These are phyloP conservation scores for Equus przewalskii DNA, from an alignment of 2,113 vertebrate genomes.

Conservation along the genomic window DNA sequence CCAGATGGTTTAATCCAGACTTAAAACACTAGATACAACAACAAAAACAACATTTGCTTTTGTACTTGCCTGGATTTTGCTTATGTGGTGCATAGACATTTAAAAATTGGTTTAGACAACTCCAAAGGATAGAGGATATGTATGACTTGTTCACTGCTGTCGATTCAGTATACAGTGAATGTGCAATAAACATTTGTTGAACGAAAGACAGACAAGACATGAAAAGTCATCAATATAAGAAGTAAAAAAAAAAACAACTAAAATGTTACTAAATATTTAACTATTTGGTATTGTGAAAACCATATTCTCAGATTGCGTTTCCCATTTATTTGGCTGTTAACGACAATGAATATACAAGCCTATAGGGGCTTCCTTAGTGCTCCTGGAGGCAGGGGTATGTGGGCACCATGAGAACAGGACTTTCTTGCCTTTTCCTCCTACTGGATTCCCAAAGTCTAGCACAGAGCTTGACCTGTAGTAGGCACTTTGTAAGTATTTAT, in stretches of 20 bases:
- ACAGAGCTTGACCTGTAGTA: too few relatives aligned
- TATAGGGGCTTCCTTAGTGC: background rate
- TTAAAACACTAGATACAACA: background rate
- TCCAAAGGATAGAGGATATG: background rate
- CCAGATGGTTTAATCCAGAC: background rate
- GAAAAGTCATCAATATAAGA: background rate
- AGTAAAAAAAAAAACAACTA: background rate
- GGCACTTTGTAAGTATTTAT: too few relatives aligned
- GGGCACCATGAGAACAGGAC: background rate
- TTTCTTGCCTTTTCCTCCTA: background rate
- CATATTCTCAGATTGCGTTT: background rate
- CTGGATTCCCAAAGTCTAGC: background rate
- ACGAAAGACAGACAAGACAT: background rate
- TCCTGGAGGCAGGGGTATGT: background rate
- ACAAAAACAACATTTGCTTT: background rate
- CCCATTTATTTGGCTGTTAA: background rate
- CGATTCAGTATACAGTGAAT: background rate
- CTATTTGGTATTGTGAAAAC: background rate
- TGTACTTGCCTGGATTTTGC: background rate
- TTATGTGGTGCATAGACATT: background rate
- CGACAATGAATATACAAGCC: background rate
- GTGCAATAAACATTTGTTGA: background rate
- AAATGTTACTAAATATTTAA: background rate
- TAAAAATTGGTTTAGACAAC: background rate
- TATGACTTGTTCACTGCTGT: background rate